A percentile compares a stretch with the other conserved stretches of the same genome.
These are phyloP conservation scores for Camponotus pennsylvanicus DNA, from an alignment of 1,140 invertebrate genomes.

Conservation along the genomic window DNA sequence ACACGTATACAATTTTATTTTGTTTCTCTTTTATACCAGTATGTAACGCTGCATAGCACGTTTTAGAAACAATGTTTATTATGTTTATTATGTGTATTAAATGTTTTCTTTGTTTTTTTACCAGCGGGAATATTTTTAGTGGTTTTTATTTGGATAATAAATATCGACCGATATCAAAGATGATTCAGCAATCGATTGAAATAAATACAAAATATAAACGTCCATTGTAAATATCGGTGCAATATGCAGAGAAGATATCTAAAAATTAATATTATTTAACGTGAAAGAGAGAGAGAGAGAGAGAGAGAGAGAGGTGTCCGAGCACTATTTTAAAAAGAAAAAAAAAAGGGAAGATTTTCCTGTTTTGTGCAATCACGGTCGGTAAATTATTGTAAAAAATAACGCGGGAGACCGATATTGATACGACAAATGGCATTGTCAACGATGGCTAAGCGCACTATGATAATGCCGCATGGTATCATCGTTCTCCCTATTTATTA, in stretches of 20 bases:
- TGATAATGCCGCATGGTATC: constrained; percentile 11
- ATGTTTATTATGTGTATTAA: constrained; percentile 68
- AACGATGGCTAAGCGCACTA: constrained; percentile 49
- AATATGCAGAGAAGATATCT: constrained; percentile 77
- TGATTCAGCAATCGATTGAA: constrained; percentile 66
- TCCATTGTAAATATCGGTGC: constrained; percentile 85
- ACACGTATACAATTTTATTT: constrained; percentile 74
- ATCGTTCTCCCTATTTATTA: constrained; percentile 19
- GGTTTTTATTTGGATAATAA: constrained; percentile 78
- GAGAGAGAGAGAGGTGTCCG: constrained; percentile 58
- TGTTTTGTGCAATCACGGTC: constrained; percentile 65
- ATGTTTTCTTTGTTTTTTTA: constrained; percentile 59
- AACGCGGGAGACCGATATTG: constrained; percentile 43
- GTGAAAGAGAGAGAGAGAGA: constrained; percentile 53
- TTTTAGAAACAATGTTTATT: constrained; percentile 73
- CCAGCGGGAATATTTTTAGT: constrained; percentile 74
- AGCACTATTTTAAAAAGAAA: constrained; percentile 67
- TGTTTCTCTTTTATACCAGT: constrained; percentile 70
- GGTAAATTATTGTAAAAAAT: constrained; percentile 31
- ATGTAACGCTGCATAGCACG: constrained; percentile 64
- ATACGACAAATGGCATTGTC: constrained; percentile 51
- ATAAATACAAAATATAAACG: constrained; percentile 75
- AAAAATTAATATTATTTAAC: constrained; percentile 79
- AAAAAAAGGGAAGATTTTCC: constrained; percentile 49
- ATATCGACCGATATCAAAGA: constrained; percentile 69